Conservation (phyloP, 2,113 vertebrate species). For the Mus pahari region DNA sequence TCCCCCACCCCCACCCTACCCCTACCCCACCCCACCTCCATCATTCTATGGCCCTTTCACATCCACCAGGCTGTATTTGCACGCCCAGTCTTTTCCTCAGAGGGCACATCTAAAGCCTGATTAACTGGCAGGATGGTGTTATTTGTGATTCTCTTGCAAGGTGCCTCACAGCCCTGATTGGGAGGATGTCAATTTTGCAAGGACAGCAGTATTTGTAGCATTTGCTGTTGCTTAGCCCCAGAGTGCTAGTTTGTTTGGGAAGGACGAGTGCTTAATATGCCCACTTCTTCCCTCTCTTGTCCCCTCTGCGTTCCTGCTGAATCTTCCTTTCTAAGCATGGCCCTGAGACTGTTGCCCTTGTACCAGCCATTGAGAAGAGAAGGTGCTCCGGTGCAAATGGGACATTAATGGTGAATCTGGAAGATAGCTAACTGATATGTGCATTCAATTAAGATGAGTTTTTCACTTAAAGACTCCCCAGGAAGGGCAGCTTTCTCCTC, state of each 20-base stretch:
- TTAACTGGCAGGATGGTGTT: conserved; percentile 62
- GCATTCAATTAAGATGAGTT: conserved; percentile 84
- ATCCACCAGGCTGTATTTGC: conserved; percentile 43
- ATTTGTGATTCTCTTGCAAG: conserved; percentile 73
- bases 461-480: conserved; percentile 86
- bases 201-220: conserved; percentile 41
- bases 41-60: conserved; percentile 25
- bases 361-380: conserved; percentile 48
- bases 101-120: conserved; percentile 36
- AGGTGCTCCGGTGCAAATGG: conserved; percentile 75
- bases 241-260: conserved; percentile 73
- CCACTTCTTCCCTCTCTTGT: conserved; percentile 39
- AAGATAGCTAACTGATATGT: conserved; percentile 85
- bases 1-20: not conserved
- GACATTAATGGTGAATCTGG: conserved; percentile 73
- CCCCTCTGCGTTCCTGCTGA: conserved; percentile 58
- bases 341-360: conserved; percentile 65
- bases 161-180: conserved; percentile 64
- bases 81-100: conserved; percentile 51
- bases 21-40: not conserved
- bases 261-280: conserved; percentile 42
- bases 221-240: conserved; percentile 38
- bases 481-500: conserved; percentile 84
- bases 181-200: conserved; percentile 60
- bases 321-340: conserved; percentile 62